Base-by-base conservation (phyloP, 2,113 vertebrate genomes). In the Synodontis membranacea region DNA sequence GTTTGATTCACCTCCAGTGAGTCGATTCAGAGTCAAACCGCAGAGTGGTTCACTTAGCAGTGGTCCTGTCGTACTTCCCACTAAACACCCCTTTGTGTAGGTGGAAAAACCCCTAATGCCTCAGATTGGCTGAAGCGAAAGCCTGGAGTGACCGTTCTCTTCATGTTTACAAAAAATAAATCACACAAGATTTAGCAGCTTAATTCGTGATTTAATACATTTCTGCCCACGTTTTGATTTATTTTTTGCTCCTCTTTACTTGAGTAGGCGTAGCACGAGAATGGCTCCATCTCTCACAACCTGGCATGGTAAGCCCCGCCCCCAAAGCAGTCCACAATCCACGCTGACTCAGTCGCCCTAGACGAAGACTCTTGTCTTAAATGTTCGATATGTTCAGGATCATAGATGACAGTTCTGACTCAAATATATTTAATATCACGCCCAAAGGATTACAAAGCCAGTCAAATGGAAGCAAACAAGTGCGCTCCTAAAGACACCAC, bases 281-380 rank as follows among this genome's bases (percentile, higher is more conserved):
- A n/a, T n/a, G n/a, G n/a, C n/a, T n/a, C n/a, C n/a, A n/a, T n/a
- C n/a, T n/a, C n/a, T n/a, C n/a, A n/a, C n/a, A n/a, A n/a, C n/a
- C n/a, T n/a, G n/a, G n/a, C n/a, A n/a, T n/a, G n/a, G n/a, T n/a
- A 74, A 74, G 70, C 70, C 5, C 70, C 70, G 23, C 70, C 70
- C 6, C 70, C 70, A 28, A 25, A 46, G 11, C 39, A 28, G 70
- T 46, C 23, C 42, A 0, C 6, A 39, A 3, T 34, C n/a, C 9
- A 34, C 3, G 14, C 62, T 66, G 62, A 34, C 2, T 52, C 50
- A 3, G 14, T 52, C 15, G 50, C 48, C 10, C 48, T 9, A 50
- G 10, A 50, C 48, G 14, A 9, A 48, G 46, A 52, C 60, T 31
- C 60, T 62, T 12, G 3, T n/a, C n/a, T n/a, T 14, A 62, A 52